Conservation (phyloP, 2,888 invertebrate genomes). For the Callosobruchus maculatus region DNA sequence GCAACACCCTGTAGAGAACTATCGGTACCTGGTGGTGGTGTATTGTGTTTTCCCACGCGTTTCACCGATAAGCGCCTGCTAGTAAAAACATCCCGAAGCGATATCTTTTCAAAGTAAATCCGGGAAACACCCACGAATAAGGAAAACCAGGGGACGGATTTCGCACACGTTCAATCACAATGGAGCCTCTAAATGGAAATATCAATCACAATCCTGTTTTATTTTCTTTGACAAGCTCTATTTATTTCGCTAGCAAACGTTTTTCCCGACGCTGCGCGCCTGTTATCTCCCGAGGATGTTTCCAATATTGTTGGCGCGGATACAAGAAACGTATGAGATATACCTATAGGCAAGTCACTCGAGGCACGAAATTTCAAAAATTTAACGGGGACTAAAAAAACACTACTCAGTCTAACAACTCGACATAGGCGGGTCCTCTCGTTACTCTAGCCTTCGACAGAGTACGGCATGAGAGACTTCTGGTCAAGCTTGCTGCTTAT, state of each 20-base stretch:
- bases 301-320: not conserved
- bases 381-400: no score
- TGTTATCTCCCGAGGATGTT: not conserved
- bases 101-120: not conserved
- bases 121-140: not conserved
- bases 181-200: not conserved
- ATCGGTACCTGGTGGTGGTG: no score
- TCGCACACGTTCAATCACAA: not conserved
- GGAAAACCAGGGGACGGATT: not conserved
- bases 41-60: not conserved
- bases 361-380: no score
- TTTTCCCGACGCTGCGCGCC: not conserved
- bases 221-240: not conserved
- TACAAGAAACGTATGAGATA: not conserved
- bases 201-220: not conserved
- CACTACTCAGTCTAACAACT: no score
- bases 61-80: not conserved
- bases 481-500: no score
- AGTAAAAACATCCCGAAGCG: not conserved
- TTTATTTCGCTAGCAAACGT: not conserved
- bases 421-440: no score
- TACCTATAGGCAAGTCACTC: no score
- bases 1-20: no score
- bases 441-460: no score
- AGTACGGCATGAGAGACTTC: no score